These are phyloP conservation scores for Ectemnius lituratus DNA, from an alignment of 2,888 invertebrate genomes.

Conservation along the genomic window DNA sequence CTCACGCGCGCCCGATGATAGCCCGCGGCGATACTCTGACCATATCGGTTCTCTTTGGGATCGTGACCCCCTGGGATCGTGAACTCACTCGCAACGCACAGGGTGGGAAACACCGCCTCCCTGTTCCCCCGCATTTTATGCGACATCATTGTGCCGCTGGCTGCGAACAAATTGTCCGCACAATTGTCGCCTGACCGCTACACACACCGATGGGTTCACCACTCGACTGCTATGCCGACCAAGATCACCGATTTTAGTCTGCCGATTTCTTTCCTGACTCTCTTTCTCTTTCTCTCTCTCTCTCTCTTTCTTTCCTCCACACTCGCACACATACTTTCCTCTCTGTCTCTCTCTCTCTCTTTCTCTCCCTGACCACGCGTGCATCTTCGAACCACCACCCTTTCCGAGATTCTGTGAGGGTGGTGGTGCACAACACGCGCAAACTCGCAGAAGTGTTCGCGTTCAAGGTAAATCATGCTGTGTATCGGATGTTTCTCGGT, in stretches of 20 bases:
- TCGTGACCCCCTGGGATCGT: slow-evolving; percentile 33
- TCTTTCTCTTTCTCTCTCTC: slow-evolving; percentile 9
- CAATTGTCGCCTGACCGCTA: slow-evolving; percentile 65
- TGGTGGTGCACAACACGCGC: slow-evolving; percentile 41
- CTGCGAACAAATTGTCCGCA: slow-evolving; percentile 63
- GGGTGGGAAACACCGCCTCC: slow-evolving; percentile 8
- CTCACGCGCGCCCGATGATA: too few species aligned
- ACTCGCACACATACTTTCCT: too few species aligned
- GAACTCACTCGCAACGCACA: slow-evolving; percentile 17
- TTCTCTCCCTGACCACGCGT: slow-evolving; percentile 11
- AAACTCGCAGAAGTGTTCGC: not conserved
- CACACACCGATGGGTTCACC: slow-evolving; percentile 50
- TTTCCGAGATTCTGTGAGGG: slow-evolving; percentile 24
- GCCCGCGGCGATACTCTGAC: slow-evolving; percentile 25
- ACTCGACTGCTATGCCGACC: slow-evolving; percentile 39
- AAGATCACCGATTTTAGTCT: slow-evolving; percentile 56
- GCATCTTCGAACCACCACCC: slow-evolving; percentile 33
- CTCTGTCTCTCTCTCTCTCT: slow-evolving; percentile 22
- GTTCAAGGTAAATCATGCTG: not conserved
- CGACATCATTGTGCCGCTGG: slow-evolving; percentile 31
- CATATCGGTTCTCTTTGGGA: slow-evolving; percentile 45
- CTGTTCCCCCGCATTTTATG: slow-evolving; percentile 21
- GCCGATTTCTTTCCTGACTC: slow-evolving; percentile 17
- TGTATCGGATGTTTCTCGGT: too few species aligned
- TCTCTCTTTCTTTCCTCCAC: slow-evolving; percentile 6